These are phyloP conservation scores for Cheiracanthium punctorium DNA, from an alignment of 2,888 invertebrate species.

Conservation along the genomic window DNA sequence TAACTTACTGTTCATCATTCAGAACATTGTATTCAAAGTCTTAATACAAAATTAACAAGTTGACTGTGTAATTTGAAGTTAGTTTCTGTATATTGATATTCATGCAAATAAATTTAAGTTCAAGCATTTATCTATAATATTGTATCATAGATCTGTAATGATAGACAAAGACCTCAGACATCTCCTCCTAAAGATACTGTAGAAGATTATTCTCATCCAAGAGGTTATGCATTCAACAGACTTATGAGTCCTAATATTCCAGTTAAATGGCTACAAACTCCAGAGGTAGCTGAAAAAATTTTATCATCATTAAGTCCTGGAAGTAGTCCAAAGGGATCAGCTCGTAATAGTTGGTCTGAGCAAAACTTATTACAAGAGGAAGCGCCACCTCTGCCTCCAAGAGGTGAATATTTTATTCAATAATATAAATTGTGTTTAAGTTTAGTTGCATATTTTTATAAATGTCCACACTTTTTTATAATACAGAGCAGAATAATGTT, in stretches of 20 bases:
- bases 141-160: slow-evolving; percentile 40
- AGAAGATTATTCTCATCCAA: slow-evolving; percentile 62
- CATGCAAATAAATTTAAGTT: no score
- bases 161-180: slow-evolving; percentile 47
- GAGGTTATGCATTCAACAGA: slow-evolving; percentile 54
- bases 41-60: no score
- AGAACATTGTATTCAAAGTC: no score
- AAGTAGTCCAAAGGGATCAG: slow-evolving; percentile 49
- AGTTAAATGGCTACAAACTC: slow-evolving; percentile 63
- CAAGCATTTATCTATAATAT: no score
- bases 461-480: no score
- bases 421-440: no score
- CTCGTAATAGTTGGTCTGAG: slow-evolving; percentile 70
- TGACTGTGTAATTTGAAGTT: no score
- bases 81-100: no score
- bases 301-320: slow-evolving; percentile 32
- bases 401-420: slow-evolving; percentile 53
- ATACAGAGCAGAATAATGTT: no score
- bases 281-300: slow-evolving; percentile 42
- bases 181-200: slow-evolving; percentile 57
- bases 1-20: no score
- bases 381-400: slow-evolving; percentile 68
- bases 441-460: no score
- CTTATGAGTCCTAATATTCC: slow-evolving; percentile 59
- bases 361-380: slow-evolving; percentile 54